Conservation (phyloP, 2,113 vertebrate species). For the Engystomops pustulosus region DNA sequence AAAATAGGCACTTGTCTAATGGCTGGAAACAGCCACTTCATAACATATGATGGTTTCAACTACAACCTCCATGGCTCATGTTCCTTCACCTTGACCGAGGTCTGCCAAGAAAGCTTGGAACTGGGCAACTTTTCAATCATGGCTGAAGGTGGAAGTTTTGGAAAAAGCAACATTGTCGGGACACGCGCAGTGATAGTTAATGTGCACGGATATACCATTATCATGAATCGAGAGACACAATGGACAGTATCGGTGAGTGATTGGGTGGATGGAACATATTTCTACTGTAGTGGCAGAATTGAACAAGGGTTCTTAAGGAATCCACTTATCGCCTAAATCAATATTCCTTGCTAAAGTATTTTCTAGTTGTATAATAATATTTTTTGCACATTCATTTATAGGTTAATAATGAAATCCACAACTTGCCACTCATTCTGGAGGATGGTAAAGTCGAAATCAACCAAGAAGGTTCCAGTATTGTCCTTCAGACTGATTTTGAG, state of each 20-base stretch:
- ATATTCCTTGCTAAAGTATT: too few relatives aligned
- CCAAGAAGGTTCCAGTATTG: constrained; percentile 69
- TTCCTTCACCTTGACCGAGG: constrained; percentile 57
- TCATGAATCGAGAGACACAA: constrained; percentile 28
- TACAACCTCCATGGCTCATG: constrained; percentile 62
- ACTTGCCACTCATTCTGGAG: constrained; percentile 68
- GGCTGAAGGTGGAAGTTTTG: constrained; percentile 33
- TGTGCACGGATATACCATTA: constrained; percentile 51
- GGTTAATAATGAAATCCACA: constrained; percentile 65
- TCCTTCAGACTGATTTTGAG: constrained; percentile 70
- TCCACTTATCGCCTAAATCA: too few relatives aligned
- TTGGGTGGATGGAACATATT: background rate
- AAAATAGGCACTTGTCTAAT: constrained; percentile 39
- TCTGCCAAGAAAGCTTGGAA: background rate
- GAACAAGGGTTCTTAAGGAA: too few relatives aligned
- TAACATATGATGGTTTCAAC: constrained; percentile 58
- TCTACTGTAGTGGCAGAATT: too few relatives aligned
- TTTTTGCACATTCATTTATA: background rate
- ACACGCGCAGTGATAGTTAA: constrained; percentile 13
- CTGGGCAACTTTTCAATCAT: constrained; percentile 53
- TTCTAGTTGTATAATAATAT: background rate
- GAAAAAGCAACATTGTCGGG: background rate
- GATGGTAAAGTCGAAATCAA: constrained; percentile 67
- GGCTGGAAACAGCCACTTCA: constrained; percentile 50
- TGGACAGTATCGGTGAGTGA: constrained; percentile 58